Base-by-base conservation (phyloP, 1,140 invertebrate genomes). In the Bombus fervidus region DNA sequence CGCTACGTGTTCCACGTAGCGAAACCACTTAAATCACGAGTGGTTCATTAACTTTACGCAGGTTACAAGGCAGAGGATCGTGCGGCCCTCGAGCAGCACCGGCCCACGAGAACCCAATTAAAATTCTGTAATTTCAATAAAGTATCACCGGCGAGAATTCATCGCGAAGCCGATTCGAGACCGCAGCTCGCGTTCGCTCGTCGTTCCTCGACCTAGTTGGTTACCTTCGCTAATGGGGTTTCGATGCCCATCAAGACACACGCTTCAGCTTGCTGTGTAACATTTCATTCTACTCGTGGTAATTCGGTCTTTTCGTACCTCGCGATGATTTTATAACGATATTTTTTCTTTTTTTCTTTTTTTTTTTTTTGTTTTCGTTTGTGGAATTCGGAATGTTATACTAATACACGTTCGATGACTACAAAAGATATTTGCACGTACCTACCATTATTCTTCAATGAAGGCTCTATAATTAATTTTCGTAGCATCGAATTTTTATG, bases 1-100 rank as follows among this genome's bases (percentile, higher is more conserved):
- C 28, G 13, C 57, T 69, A 83, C 64, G 47, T 79, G 76, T 71
- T 84, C 81, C 74, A 37, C 53, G 47, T 22, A 31, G 71, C 64
- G 43, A 9, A 28, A 31, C 74, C 75, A 78, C 81, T 89, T 77
- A 78, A 76, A 80, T 85, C 57, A 82, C 83, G 85, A 89, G 87
- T 76, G 83, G 76, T 83, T 89, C 85, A 89, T 89, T 89, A 89
- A 89, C 78, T 86, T 86, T 80, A 77, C 76, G 81, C 64, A 81
- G 68, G 64, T 86, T 79, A 72, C 74, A 57, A 72, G 66, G 75
- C 72, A 66, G 68, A 82, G 69, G 57, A 66, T 66, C 64, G 79
- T 64, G 75, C 71, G 78, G 85, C 22, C 37, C 53, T 81, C 62
- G 39, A 89, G 83, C 73, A 77, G 79, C n/a, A 18, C 62, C 12